Conservation (phyloP, 1,140 invertebrate species). For the Drosophila ohnishii region DNA sequence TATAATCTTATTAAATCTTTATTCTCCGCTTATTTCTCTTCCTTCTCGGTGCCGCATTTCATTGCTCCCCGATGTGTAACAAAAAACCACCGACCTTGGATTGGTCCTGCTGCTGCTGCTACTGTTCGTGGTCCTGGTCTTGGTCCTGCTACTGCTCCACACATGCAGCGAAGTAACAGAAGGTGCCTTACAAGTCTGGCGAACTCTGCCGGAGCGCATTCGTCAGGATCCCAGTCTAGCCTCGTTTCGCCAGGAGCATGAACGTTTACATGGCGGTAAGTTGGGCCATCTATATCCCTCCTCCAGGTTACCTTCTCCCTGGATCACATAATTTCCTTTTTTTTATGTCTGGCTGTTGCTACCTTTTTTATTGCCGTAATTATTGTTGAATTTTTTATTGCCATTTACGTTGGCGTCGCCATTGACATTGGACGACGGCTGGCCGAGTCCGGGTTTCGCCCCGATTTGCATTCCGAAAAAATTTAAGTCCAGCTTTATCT, state of each 20-base stretch:
- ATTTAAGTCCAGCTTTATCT: conserved; percentile 28
- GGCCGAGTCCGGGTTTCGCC: conserved; percentile 16
- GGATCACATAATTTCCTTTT: conserved; percentile 26
- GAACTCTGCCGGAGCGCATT: conserved; percentile 86
- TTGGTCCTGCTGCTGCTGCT: conserved; percentile 26
- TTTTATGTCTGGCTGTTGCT: conserved; percentile 48
- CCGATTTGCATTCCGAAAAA: conserved; percentile 39
- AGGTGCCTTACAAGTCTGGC: conserved; percentile 86
- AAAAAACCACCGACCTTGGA: conserved; percentile 53
- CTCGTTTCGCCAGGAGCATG: conserved; percentile 86
- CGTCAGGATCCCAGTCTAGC: conserved; percentile 86
- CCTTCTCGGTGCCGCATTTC: conserved; percentile 38
- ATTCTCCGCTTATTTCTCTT: conserved; percentile 47
- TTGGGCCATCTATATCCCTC: conserved; percentile 15
- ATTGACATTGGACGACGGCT: conserved; percentile 69
- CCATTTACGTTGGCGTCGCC: conserved; percentile 56
- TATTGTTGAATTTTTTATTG: conserved; percentile 79
- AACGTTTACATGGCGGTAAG: conserved; percentile 84
- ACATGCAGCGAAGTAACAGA: conserved; percentile 85
- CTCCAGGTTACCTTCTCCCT: not conserved
- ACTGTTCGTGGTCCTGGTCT: not conserved
- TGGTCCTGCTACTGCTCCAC: conserved; percentile 4
- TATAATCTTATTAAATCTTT: conserved; percentile 76
- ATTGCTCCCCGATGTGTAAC: conserved; percentile 72
- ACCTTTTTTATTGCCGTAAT: conserved; percentile 75